These are phyloP conservation scores for Panorpa germanica DNA, from an alignment of 2,888 invertebrate genomes.

Conservation along the genomic window DNA sequence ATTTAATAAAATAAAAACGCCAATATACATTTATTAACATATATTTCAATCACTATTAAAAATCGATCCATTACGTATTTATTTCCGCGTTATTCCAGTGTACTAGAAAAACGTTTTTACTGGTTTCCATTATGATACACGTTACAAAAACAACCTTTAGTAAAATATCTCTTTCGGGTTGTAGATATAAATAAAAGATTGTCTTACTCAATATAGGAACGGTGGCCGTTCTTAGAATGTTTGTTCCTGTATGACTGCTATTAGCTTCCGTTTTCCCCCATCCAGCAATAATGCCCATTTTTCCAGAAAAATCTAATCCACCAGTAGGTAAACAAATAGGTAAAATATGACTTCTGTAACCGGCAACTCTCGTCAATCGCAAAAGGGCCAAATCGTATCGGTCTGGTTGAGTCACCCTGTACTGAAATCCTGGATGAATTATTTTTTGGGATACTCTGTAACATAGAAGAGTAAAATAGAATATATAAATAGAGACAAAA, in stretches of 20 bases:
- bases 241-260: constrained; percentile 58
- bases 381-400: constrained; percentile 62
- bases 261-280: constrained; percentile 69
- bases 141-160: neutral
- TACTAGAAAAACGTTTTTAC: no score
- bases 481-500: neutral
- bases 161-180: constrained; percentile 1
- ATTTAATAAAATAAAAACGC: no score
- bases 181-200: neutral
- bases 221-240: constrained; percentile 56
- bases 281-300: constrained; percentile 51
- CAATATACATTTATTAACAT: no score
- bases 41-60: no score
- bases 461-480: constrained; percentile 3
- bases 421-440: constrained; percentile 64
- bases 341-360: constrained; percentile 43
- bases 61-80: no score
- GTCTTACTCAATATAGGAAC: constrained; percentile 61
- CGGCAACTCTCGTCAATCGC: constrained; percentile 45
- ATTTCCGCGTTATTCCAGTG: no score
- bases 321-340: constrained; percentile 59
- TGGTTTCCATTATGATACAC: no score
- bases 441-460: constrained; percentile 47
- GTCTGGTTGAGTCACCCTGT: constrained; percentile 66
- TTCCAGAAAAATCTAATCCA: constrained; percentile 27